These are phyloP conservation scores for Hyperoplus immaculatus DNA, from an alignment of 2,797 vertebrate species.

Conservation along the genomic window DNA sequence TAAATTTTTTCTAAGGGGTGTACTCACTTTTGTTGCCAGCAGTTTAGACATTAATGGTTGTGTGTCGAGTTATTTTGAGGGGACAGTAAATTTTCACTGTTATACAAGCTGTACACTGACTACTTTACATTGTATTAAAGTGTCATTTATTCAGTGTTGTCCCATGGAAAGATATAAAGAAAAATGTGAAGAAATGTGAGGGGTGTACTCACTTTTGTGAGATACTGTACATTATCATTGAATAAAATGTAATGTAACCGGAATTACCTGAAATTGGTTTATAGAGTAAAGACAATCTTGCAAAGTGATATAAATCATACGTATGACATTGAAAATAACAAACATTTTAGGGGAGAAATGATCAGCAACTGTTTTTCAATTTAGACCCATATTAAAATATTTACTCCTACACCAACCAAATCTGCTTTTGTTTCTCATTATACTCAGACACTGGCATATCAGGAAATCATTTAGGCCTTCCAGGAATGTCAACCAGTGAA, in stretches of 20 bases:
- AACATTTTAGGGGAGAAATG: not conserved
- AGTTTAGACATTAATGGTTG: no score
- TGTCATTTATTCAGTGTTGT: no score
- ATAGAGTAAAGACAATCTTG: not conserved
- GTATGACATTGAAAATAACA: not conserved
- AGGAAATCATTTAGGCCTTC: not conserved
- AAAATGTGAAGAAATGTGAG: no score
- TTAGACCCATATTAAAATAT: not conserved
- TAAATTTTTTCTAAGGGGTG: no score
- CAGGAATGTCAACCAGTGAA: not conserved
- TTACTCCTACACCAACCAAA: not conserved
- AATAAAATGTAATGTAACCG: not conserved
- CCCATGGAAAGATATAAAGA: no score
- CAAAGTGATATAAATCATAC: not conserved
- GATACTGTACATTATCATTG: not conserved
- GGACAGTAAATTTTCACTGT: no score
- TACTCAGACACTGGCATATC: not conserved
- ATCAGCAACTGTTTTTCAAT: not conserved
- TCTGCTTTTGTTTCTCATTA: conserved; percentile 1
- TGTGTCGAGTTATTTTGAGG: no score
- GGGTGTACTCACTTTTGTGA: no score
- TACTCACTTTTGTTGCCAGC: no score
- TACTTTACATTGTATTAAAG: no score
- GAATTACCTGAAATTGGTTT: no score
- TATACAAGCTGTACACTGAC: no score